phyloP scores from a whole-genome alignment of 2,888 invertebrate species.

The Brenthis daphne region DNA sequence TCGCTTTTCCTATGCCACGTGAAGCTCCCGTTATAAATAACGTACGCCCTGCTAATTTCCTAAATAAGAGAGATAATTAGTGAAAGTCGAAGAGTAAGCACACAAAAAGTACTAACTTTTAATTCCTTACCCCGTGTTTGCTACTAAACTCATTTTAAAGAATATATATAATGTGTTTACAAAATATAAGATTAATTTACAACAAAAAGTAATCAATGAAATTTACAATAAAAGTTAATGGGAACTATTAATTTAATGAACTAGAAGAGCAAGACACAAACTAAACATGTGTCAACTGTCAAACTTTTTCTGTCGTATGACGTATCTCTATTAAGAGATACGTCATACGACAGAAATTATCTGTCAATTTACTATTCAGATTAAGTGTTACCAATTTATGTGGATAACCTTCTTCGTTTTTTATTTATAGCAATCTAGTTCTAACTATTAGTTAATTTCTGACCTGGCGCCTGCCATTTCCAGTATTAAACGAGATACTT shows the following conservation, averaged over 20 bases:
- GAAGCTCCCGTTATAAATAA: conserved; percentile 98
- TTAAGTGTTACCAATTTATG: too few species aligned
- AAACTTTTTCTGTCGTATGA: too few species aligned
- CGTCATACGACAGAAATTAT: too few species aligned
- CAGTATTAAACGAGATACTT: too few species aligned
- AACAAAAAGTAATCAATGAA: conserved; percentile 3
- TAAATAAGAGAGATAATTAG: conserved; percentile 46
- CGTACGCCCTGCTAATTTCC: conserved; percentile 91
- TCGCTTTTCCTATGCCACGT: conserved; percentile 97
- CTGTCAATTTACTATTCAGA: too few species aligned
- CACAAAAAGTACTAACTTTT: conserved; percentile 21
- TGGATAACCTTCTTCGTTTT: too few species aligned
- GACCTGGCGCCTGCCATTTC: too few species aligned
- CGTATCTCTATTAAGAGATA: too few species aligned
- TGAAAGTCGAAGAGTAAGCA: conserved; percentile 37
- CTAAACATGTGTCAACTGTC: not conserved
- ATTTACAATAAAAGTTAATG: not conserved
- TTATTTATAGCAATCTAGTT: too few species aligned
- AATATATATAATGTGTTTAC: not conserved
- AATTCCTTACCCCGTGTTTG: conserved; percentile 72
- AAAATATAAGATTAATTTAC: too few species aligned
- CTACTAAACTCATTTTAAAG: conserved; percentile 75
- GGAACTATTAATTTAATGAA: not conserved
- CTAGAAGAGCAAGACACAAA: not conserved
- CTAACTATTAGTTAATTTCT: too few species aligned